Base-by-base conservation (phyloP, 2,888 invertebrate genomes). In the Eilema caniola region DNA sequence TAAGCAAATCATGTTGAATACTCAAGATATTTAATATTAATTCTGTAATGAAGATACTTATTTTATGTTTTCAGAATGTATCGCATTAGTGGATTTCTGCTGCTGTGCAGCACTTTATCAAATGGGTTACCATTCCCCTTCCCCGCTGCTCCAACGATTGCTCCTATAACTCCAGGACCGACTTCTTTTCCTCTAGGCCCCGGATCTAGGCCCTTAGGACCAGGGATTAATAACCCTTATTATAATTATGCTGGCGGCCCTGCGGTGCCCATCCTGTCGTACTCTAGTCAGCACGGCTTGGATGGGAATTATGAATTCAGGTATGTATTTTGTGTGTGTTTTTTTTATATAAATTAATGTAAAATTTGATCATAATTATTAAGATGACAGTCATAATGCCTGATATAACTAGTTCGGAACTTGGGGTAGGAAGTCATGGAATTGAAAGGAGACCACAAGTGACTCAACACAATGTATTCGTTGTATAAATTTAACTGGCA, bases 261-360 rank as follows among this genome's bases (percentile, higher is more conserved):
- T 0, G 88, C 90, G 31, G 92, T 96, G 41, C 96, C 96, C 2
- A 96, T 96, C 59, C 73, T 96, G 53, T 91, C 95, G 7, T 96
- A 96, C 81, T 92, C 93, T 0, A 96, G 94, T 77, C 95, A 96
- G 72, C 92, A 96, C 65, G 95, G 94, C 75, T 92, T 94, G n/a
- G 96, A 96, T 86, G 97, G 96, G 74, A 96, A 96, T 25, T 97
- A 96, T 88, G 93, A 96, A 80, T 96, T 93, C 80, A 95, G 94
- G 95, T 95, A 77, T 70, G 84, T 79, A 25, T 33, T 60, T 14
- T 66, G 53, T n/a, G n/a, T 37, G 16, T n/a, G 63, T 16, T 62
- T 4, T 28, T 62, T 57, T 66, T 41, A 41, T 56, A 2, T 16
- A 11, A 37, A 57, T 33, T 1, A 20, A 20, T 47, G 7, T 20